A percentile compares a stretch with the other conserved stretches of the same genome.
phyloP scores from a whole-genome alignment of 2,888 invertebrate species.

The Thymelicus acteon region DNA sequence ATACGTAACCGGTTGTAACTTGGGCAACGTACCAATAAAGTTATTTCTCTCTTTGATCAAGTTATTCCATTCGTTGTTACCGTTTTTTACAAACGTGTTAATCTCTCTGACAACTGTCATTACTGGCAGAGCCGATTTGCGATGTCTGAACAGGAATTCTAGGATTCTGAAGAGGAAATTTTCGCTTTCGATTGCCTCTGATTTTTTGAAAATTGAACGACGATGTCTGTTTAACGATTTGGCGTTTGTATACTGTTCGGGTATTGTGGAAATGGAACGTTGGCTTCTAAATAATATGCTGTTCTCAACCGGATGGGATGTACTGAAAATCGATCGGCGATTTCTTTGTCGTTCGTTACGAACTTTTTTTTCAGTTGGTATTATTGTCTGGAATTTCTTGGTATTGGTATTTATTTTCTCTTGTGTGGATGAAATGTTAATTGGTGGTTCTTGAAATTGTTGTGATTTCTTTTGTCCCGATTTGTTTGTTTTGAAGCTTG shows the following conservation, averaged over 20 bases:
- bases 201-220: constrained; percentile 45
- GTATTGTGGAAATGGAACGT: not conserved
- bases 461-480: constrained; percentile 7
- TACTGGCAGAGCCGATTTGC: constrained; percentile 60
- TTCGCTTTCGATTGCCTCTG: constrained; percentile 51
- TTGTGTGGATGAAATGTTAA: not conserved
- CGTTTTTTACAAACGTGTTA: constrained; percentile 64
- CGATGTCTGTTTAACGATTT: constrained; percentile 49
- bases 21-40: constrained; percentile 57
- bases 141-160: constrained; percentile 60
- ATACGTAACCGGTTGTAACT: constrained; percentile 52
- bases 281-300: not conserved
- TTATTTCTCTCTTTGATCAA: constrained; percentile 62
- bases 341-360: not conserved
- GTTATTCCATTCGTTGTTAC: constrained; percentile 64
- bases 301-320: not conserved
- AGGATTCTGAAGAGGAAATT: constrained; percentile 61
- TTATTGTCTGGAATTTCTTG: constrained; percentile 14
- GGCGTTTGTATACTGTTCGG: not conserved
- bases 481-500: constrained; percentile 1
- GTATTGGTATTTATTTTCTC: not conserved
- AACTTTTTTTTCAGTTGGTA: constrained; percentile 2
- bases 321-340: not conserved
- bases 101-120: constrained; percentile 68
- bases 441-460: constrained; percentile 2